phyloP scores from a whole-genome alignment of 2,113 vertebrate species.

The Plestiodon gilberti region DNA sequence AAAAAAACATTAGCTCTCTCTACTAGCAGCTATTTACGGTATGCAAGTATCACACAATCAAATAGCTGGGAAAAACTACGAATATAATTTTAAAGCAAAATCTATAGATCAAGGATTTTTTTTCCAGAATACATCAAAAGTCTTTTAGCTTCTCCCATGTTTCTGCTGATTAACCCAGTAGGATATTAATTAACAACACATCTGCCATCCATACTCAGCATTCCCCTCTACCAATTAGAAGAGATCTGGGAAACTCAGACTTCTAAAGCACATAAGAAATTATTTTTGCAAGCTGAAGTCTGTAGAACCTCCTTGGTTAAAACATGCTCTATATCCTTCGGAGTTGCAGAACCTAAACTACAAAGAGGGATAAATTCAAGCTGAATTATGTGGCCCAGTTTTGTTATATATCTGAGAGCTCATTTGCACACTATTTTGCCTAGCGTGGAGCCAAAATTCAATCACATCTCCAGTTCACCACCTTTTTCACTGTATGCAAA shows the following conservation, averaged over 20 bases:
- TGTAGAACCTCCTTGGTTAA: conserved; percentile 39
- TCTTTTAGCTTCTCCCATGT: conserved; percentile 69
- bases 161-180: conserved; percentile 80
- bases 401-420: neutral
- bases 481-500: neutral
- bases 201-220: conserved; percentile 77
- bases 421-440: neutral
- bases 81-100: conserved; percentile 53
- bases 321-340: conserved; percentile 57
- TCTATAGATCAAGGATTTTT: conserved; percentile 70
- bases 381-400: conserved; percentile 52
- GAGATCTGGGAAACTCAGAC: conserved; percentile 72
- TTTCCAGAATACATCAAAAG: conserved; percentile 71
- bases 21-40: conserved; percentile 54
- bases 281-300: conserved; percentile 39
- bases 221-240: conserved; percentile 75
- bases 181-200: conserved; percentile 80
- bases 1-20: conserved; percentile 54
- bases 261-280: conserved; percentile 39
- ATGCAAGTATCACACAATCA: conserved; percentile 54
- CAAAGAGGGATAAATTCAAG: conserved; percentile 35
- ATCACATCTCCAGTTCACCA: too few relatives aligned
- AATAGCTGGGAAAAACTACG: conserved; percentile 45
- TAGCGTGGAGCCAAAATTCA: neutral
- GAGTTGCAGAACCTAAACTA: conserved; percentile 47